Evolutionary conservation across 2,113 vertebrate genomes (phyloP).

Genomic region (Neofelis nebulosa): DNA sequence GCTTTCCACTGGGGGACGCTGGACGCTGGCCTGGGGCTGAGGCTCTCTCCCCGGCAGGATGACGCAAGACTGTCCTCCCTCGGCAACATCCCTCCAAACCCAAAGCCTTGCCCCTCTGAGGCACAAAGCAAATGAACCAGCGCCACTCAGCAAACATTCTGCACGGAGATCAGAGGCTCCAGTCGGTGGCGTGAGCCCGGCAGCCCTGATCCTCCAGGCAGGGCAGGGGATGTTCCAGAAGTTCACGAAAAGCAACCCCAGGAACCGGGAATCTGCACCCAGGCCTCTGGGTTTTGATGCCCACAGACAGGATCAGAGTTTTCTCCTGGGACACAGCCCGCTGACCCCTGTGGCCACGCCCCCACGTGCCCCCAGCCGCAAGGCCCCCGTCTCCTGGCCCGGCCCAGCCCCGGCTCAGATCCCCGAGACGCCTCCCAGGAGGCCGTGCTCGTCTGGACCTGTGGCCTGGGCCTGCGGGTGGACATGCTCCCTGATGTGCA

Average conservation of each 20-base stretch:
- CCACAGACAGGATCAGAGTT: not conserved
- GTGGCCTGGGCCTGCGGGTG: not conserved
- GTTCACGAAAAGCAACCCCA: not conserved
- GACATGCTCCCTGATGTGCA: not conserved
- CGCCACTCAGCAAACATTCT: not conserved
- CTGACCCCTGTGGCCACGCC: not conserved
- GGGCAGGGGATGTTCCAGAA: not conserved
- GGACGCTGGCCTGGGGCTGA: not conserved
- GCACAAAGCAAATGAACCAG: not conserved
- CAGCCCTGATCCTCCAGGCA: not conserved
- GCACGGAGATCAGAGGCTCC: not conserved
- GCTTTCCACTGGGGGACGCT: not conserved
- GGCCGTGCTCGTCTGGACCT: not conserved
- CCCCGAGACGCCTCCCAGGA: not conserved
- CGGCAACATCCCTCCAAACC: not conserved
- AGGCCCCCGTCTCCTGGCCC: not conserved
- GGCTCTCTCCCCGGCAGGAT: not conserved
- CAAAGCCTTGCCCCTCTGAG: not conserved
- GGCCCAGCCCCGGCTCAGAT: not conserved
- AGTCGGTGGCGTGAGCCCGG: not conserved
- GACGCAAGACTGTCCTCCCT: not conserved
- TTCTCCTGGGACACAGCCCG: not conserved
- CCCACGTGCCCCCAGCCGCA: not conserved
- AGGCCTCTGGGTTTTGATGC: not conserved
- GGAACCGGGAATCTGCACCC: not conserved